phyloP scores from a whole-genome alignment of 2,113 vertebrate genomes.

The Erythrocebus patas region DNA sequence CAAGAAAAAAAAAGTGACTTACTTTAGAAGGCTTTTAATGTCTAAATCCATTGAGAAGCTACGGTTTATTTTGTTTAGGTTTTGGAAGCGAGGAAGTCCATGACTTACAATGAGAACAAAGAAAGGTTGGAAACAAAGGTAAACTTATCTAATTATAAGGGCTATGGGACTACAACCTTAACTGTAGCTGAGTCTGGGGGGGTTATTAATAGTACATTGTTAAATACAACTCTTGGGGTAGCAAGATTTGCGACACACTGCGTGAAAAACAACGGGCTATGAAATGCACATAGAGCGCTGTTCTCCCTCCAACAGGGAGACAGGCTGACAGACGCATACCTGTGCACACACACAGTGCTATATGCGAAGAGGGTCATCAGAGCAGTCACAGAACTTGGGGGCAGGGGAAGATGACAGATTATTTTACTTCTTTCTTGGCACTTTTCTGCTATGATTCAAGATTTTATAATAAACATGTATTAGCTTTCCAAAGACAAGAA shows the following conservation, averaged over 20 bases:
- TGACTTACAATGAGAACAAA: not conserved
- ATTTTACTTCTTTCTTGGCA: not conserved
- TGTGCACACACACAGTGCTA: accelerated
- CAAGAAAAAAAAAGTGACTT: not conserved
- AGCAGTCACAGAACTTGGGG: not conserved
- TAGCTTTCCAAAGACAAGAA: not conserved
- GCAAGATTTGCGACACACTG: not conserved
- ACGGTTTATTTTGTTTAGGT: not conserved
- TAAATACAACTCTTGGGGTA: not conserved
- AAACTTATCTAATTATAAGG: not conserved
- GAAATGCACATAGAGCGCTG: accelerated
- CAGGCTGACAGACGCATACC: not conserved
- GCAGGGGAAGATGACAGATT: not conserved
- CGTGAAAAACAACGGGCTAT: not conserved
- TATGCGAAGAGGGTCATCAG: not conserved
- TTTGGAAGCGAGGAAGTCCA: not conserved
- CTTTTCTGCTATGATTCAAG: not conserved
- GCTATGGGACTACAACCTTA: not conserved
- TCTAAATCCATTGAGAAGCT: not conserved
- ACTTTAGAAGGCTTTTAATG: not conserved
- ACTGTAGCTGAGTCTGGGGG: not conserved
- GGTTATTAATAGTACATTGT: not conserved
- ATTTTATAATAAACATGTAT: not conserved
- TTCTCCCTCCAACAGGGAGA: not conserved
- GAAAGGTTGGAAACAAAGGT: not conserved